Conservation (phyloP, 2,888 invertebrate genomes). For the Geophilus truncorum region DNA sequence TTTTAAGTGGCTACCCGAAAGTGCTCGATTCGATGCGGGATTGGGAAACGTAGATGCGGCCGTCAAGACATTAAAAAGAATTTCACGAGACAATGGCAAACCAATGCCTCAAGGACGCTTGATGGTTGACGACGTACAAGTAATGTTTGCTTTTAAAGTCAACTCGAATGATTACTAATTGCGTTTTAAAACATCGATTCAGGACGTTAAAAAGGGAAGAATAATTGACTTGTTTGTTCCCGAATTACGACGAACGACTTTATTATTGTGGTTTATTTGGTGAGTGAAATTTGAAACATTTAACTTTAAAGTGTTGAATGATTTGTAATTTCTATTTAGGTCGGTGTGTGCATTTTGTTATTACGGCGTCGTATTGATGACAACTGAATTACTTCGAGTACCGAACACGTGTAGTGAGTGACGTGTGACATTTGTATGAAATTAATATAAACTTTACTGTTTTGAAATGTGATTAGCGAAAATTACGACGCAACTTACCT, state of each 20-base stretch:
- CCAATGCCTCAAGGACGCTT: constrained; percentile 80
- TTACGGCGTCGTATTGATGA: constrained; percentile 90
- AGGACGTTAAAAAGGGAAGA: constrained; percentile 48
- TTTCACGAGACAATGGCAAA: constrained; percentile 81
- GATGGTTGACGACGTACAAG: constrained; percentile 62
- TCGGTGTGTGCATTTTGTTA: constrained; percentile 91
- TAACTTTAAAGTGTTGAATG: too few relatives aligned
- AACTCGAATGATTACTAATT: too few relatives aligned
- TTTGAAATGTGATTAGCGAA: too few relatives aligned
- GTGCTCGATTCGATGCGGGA: constrained; percentile 80
- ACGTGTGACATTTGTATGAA: too few relatives aligned
- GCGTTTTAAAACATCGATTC: too few relatives aligned
- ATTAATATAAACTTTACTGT: too few relatives aligned
- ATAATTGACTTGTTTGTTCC: constrained; percentile 55
- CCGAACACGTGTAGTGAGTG: constrained; percentile 50
- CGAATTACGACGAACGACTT: constrained; percentile 73
- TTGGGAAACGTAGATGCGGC: constrained; percentile 83
- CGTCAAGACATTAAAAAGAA: constrained; percentile 72
- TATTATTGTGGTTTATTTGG: constrained; percentile 92
- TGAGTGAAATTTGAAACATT: neutral
- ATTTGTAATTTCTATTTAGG: constrained; percentile 53
- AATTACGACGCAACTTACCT: too few relatives aligned
- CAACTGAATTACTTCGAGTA: constrained; percentile 82
- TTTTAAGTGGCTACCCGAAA: constrained; percentile 97
- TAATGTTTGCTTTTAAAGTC: too few relatives aligned